These are phyloP conservation scores for Acanthosepion pharaonis DNA, from an alignment of 2,888 invertebrate species.

Conservation along the genomic window DNA sequence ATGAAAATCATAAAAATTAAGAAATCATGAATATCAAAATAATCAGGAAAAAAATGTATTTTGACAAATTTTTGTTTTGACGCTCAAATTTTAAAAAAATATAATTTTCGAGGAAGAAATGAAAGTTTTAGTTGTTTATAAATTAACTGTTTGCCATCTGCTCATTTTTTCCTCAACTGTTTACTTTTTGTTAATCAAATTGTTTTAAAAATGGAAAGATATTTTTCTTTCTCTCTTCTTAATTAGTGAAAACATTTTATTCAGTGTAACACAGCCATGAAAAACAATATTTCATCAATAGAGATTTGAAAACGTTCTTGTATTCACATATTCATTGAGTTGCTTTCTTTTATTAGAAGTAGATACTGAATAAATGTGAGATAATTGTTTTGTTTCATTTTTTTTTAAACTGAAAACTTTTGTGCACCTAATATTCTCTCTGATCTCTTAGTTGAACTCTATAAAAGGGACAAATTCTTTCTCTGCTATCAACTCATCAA, in stretches of 20 bases:
- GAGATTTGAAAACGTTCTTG: too few relatives aligned
- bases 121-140: neutral
- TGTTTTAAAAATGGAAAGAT: neutral
- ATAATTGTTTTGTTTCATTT: too few relatives aligned
- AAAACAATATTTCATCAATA: too few relatives aligned
- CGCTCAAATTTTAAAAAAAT: neutral
- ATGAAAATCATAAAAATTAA: neutral
- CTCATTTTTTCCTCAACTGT: neutral
- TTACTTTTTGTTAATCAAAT: neutral
- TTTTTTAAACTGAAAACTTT: too few relatives aligned
- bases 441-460: too few relatives aligned
- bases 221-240: neutral
- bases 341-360: too few relatives aligned
- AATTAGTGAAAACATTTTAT: neutral
- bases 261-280: neutral
- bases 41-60: neutral
- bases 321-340: too few relatives aligned
- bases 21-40: neutral
- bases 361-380: too few relatives aligned
- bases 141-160: neutral
- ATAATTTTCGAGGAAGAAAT: neutral
- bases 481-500: too few relatives aligned
- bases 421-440: too few relatives aligned
- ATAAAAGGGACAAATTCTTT: too few relatives aligned
- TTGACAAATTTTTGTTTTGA: neutral